These are phyloP conservation scores for Lottia gigantea DNA, from an alignment of 2,888 invertebrate species.

Conservation along the genomic window DNA sequence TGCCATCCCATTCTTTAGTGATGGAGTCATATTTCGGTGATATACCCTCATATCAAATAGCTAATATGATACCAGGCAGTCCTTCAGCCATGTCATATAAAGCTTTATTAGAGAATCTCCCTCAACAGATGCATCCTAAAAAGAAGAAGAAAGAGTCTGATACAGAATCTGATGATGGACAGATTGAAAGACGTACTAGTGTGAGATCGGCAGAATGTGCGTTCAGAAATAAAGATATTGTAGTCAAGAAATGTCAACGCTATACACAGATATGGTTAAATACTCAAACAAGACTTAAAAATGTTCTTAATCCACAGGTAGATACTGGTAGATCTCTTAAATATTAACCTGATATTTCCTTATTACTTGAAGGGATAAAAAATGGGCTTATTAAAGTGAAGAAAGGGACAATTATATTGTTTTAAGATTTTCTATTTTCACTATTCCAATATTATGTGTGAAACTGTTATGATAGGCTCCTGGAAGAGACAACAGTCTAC, in stretches of 20 bases:
- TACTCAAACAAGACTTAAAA: conserved; percentile 73
- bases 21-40: conserved; percentile 43
- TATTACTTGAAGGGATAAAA: not conserved
- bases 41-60: conserved; percentile 43
- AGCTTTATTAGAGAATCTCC: conserved; percentile 52
- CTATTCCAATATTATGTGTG: too few relatives aligned
- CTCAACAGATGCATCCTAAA: conserved; percentile 50
- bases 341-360: not conserved
- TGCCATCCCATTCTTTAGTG: conserved; percentile 16
- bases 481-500: too few relatives aligned
- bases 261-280: conserved; percentile 73
- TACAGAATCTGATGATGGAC: conserved; percentile 28
- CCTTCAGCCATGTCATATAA: conserved; percentile 59
- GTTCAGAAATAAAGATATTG: conserved; percentile 72
- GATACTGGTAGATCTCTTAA: conserved; percentile 4
- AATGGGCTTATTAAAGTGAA: too few relatives aligned
- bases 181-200: conserved; percentile 61
- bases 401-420: too few relatives aligned
- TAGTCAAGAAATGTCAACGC: conserved; percentile 72
- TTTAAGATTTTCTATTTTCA: too few relatives aligned
- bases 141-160: conserved; percentile 26
- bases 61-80: conserved; percentile 53
- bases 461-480: too few relatives aligned
- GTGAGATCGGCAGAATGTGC: conserved; percentile 67
- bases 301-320: conserved; percentile 76